phyloP scores from a whole-genome alignment of 2,797 vertebrate species.

The Sparidentex hasta region DNA sequence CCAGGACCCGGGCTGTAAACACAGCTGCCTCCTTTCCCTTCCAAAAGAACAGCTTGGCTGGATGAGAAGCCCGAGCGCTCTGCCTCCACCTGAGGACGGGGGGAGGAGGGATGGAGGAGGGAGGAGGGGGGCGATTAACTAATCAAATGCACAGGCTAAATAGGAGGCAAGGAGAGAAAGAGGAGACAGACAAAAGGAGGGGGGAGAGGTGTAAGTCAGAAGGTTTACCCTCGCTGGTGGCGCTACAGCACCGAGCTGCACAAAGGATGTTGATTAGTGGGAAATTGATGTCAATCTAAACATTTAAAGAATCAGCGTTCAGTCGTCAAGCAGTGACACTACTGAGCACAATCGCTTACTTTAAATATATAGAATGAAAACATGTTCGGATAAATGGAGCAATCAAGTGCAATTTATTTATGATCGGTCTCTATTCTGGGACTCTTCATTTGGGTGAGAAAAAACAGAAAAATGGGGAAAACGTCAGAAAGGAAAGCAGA shows the following conservation, averaged over 20 bases:
- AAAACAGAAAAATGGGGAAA: too few relatives aligned
- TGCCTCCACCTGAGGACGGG: slow-evolving; percentile 98
- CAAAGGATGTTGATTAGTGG: slow-evolving; percentile 72
- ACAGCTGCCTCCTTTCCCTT: slow-evolving; percentile 99
- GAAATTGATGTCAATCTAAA: slow-evolving; percentile 64
- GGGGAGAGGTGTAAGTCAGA: slow-evolving; percentile 72
- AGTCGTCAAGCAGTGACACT: background rate
- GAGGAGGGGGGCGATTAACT: slow-evolving; percentile 82
- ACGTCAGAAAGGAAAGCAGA: too few relatives aligned
- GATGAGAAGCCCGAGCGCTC: slow-evolving; percentile 91
- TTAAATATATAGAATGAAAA: background rate
- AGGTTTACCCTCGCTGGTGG: slow-evolving; percentile 56
- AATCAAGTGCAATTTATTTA: too few relatives aligned
- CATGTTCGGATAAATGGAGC: too few relatives aligned
- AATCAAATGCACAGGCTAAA: slow-evolving; percentile 88
- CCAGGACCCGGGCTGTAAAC: slow-evolving; percentile 99
- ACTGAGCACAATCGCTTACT: background rate
- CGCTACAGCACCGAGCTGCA: slow-evolving; percentile 54
- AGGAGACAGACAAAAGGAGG: slow-evolving; percentile 76
- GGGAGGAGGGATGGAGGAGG: slow-evolving; percentile 40
- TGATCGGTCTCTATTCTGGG: too few relatives aligned
- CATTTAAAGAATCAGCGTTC: slow-evolving; percentile 36
- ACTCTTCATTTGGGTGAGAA: too few relatives aligned
- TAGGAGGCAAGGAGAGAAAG: slow-evolving; percentile 80
- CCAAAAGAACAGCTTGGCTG: slow-evolving; percentile 99